Conservation (phyloP, 2,888 invertebrate species). For the Steinernema hermaphroditum region DNA sequence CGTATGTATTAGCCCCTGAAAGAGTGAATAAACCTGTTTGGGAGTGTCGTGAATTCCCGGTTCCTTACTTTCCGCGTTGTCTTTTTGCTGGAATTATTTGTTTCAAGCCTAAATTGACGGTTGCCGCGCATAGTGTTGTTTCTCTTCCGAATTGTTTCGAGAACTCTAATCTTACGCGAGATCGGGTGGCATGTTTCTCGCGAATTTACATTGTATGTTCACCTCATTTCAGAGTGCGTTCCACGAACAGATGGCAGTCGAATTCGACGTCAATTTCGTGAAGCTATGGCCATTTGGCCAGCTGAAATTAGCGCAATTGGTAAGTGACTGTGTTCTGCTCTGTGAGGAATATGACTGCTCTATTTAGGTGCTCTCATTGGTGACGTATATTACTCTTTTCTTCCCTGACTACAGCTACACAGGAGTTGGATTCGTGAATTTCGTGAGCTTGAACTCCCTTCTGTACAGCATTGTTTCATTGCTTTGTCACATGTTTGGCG, state of each 20-base stretch:
- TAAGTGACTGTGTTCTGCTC: neutral
- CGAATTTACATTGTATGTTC: too few species aligned
- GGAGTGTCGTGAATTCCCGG: too few species aligned
- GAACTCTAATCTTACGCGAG: too few species aligned
- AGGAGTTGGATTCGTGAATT: constrained; percentile 6
- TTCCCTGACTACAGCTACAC: constrained; percentile 14
- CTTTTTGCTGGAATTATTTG: too few species aligned
- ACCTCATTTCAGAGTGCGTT: too few species aligned
- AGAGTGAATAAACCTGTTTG: too few species aligned
- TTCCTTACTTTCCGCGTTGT: too few species aligned
- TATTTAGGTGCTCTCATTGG: constrained; percentile 5
- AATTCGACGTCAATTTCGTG: neutral
- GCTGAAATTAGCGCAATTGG: constrained; percentile 8
- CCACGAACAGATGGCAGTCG: neutral
- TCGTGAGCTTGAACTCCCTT: constrained; percentile 3
- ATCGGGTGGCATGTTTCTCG: too few species aligned
- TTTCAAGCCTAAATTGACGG: too few species aligned
- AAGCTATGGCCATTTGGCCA: constrained; percentile 22
- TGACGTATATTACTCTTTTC: neutral
- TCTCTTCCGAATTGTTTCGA: too few species aligned
- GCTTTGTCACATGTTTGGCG: neutral
- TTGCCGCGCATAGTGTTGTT: too few species aligned
- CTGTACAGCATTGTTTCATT: neutral
- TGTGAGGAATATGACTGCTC: neutral
- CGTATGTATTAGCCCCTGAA: too few species aligned